Evolutionary conservation across 2,113 vertebrate genomes (phyloP).

Genomic region (Struthidea cinerea): DNA sequence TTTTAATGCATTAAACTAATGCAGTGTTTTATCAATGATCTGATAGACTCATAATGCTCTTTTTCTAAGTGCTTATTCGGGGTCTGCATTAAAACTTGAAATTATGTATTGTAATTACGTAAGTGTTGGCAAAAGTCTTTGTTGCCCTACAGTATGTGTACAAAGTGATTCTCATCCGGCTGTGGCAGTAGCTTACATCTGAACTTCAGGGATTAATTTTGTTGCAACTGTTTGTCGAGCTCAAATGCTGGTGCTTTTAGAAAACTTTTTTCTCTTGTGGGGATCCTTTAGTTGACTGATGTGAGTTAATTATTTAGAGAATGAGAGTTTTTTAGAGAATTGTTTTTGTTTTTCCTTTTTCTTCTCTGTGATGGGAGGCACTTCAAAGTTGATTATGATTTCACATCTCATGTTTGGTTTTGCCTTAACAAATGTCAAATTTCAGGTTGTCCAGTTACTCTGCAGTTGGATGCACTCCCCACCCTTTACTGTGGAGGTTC

Average conservation of each 20-base stretch:
- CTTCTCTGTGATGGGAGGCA: background rate
- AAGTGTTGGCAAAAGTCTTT: constrained; percentile 50
- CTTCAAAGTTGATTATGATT: constrained; percentile 3
- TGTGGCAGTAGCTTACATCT: constrained; percentile 22
- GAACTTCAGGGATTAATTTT: constrained; percentile 38
- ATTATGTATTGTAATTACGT: constrained; percentile 62
- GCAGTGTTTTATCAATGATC: constrained; percentile 68
- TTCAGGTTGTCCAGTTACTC: background rate
- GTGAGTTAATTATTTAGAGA: background rate
- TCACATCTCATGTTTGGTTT: background rate
- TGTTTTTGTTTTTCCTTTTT: background rate
- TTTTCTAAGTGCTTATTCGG: constrained; percentile 48
- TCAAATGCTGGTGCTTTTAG: background rate
- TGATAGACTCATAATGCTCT: constrained; percentile 60
- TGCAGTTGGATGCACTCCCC: background rate
- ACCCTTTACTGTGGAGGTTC: background rate
- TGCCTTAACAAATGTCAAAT: background rate
- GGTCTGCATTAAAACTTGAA: constrained; percentile 58
- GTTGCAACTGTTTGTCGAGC: background rate
- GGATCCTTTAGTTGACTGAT: background rate
- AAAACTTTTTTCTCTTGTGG: background rate
- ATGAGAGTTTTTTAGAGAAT: background rate
- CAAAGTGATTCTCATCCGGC: constrained; percentile 22
- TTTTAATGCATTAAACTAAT: constrained; percentile 65
- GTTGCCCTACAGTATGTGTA: constrained; percentile 18